Evolutionary conservation across 2,113 vertebrate genomes (phyloP), one percentile per base, ranked within the genome.

Genomic region (Buteo buteo): DNA sequence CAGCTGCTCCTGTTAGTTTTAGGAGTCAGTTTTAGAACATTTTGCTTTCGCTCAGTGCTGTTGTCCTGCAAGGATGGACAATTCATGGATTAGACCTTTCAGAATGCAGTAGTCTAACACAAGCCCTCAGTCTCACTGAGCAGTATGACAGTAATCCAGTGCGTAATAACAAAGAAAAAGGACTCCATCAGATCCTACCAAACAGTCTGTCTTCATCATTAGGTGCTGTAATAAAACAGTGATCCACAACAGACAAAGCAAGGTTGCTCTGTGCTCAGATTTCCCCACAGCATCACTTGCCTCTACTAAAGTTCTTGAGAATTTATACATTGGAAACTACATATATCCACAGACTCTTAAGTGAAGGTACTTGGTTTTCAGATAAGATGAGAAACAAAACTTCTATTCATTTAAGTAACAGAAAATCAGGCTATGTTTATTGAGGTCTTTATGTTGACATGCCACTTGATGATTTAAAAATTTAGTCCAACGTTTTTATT

Each of bases 241-340:
- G 34, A 61, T 12, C 22, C 59, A 24, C 18, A 58, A n/a, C 36
- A 79, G 31, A 34, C 11, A 36, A 32, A 3, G 24, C 31, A 72
- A 64, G 31, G 40, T 61, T 50, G 13, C 29, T 59, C 47, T 58
- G 15, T 19, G 44, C 55, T 57, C 64, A 21, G 6, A 36, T 22
- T 31, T 28, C 18, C 69, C 11, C 55, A 65, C 28, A 40, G 36
- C n/a, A 57, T 32, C 45, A 6, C 32, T 6, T 21, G 10, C 3
- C n/a, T 38, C 52, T 21, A 6, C 11, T 22, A 22, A 31, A 65
- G 16, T 4, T 59, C 31, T 13, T 14, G 29, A 64, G 14, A 72
- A 47, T 52, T 50, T 2, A 20, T 5, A 15, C 14, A 31, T 1
- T 0, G 1, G 34, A 42, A 38, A 69, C 7, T 8, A 36, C 5